Evolutionary conservation across 2,888 invertebrate species (phyloP).

Genomic region (Papilio protenor): DNA sequence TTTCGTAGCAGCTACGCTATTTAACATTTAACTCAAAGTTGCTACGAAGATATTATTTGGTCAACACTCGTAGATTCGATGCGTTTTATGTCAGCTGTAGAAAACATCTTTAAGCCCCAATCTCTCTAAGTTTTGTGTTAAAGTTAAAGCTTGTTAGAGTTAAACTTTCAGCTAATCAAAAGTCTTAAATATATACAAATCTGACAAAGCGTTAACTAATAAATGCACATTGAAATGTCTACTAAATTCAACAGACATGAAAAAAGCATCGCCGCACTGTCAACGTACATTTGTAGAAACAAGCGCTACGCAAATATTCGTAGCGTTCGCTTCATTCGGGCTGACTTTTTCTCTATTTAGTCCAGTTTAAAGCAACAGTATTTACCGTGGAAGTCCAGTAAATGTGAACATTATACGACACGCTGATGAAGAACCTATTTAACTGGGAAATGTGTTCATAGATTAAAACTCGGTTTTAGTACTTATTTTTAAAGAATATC

Average conservation of each 20-base stretch:
- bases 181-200: no score
- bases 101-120: no score
- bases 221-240: background rate
- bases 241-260: background rate
- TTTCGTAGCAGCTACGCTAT: background rate
- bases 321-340: slow-evolving; percentile 1
- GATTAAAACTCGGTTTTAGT: background rate
- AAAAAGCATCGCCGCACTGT: slow-evolving; percentile 13
- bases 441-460: background rate
- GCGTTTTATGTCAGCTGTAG: no score
- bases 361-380: background rate
- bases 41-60: background rate
- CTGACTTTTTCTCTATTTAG: background rate
- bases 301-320: slow-evolving; percentile 7
- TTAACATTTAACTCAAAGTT: background rate
- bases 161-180: no score
- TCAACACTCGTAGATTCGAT: background rate
- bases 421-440: background rate
- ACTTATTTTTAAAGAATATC: background rate
- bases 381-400: background rate
- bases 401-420: background rate
- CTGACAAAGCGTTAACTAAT: no score
- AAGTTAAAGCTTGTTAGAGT: no score
- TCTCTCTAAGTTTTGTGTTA: no score
- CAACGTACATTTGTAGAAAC: slow-evolving; percentile 6